Percentiles rank a stretch among this genome's conserved stretches.
Conservation (phyloP, 2,888 invertebrate genomes). For the Rhagium mordax region DNA sequence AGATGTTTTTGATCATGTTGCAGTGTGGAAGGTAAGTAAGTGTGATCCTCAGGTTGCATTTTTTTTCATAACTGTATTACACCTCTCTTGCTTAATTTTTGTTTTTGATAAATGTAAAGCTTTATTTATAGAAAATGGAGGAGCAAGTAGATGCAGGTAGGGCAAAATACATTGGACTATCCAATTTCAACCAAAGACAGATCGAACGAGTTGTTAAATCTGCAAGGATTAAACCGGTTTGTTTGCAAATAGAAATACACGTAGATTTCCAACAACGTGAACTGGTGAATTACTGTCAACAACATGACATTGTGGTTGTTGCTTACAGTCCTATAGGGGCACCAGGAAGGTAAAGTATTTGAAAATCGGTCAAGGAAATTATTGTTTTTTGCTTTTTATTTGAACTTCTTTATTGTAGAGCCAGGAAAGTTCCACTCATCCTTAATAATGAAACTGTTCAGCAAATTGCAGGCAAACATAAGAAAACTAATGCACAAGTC, state of each 20-base stretch:
- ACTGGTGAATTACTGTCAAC: slow-evolving; percentile 49
- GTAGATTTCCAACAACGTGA: slow-evolving; percentile 71
- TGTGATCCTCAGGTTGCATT: too few relatives aligned
- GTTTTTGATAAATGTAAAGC: too few relatives aligned
- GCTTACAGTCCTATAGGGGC: slow-evolving; percentile 72
- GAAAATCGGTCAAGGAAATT: too few relatives aligned
- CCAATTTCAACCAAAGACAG: slow-evolving; percentile 62
- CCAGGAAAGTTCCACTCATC: background rate
- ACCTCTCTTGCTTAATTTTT: background rate
- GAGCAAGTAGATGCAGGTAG: slow-evolving; percentile 78
- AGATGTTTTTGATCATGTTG: slow-evolving; percentile 57
- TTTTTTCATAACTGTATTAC: background rate
- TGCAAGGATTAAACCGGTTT: slow-evolving; percentile 74
- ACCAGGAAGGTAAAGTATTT: slow-evolving; percentile 49
- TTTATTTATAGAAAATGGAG: slow-evolving; percentile 73
- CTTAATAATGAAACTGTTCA: slow-evolving; percentile 63
- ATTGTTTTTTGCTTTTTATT: background rate
- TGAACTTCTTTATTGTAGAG: slow-evolving; percentile 32
- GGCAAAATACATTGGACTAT: slow-evolving; percentile 86
- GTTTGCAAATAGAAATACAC: slow-evolving; percentile 77
- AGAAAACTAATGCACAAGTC: slow-evolving; percentile 82
- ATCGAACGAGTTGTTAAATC: slow-evolving; percentile 51
- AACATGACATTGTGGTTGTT: slow-evolving; percentile 40
- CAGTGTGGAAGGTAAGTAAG: slow-evolving; percentile 50
- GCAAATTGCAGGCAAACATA: slow-evolving; percentile 71